These are phyloP conservation scores for Dolichotis patagonum DNA, from an alignment of 2,113 vertebrate species.

Conservation along the genomic window DNA sequence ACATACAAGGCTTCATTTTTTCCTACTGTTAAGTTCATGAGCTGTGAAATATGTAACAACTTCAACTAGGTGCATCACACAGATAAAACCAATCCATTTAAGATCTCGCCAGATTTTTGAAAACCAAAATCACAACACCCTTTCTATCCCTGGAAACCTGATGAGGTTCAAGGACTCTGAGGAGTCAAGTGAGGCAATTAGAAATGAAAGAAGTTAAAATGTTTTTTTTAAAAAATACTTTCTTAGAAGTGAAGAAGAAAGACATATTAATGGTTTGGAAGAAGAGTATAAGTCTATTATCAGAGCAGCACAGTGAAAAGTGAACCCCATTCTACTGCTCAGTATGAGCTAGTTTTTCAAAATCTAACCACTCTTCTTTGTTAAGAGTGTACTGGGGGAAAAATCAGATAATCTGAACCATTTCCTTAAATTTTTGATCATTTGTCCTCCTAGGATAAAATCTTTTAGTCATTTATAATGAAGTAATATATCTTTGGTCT, in stretches of 20 bases:
- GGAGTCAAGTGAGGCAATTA: neutral
- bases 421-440: neutral
- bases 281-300: neutral
- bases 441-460: neutral
- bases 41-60: neutral
- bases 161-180: neutral
- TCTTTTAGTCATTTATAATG: neutral
- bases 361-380: neutral
- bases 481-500: neutral
- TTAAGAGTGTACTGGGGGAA: neutral
- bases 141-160: neutral
- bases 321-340: neutral
- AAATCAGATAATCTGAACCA: neutral
- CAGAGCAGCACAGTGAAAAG: neutral
- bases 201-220: neutral
- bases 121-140: neutral
- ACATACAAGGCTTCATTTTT: neutral
- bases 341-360: neutral
- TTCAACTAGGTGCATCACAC: neutral
- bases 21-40: neutral
- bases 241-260: neutral
- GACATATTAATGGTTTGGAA: neutral
- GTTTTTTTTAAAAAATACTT: neutral
- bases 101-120: neutral
- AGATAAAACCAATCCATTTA: neutral